Conservation (phyloP, 1,140 invertebrate genomes). For the Sarcophaga peregrina region DNA sequence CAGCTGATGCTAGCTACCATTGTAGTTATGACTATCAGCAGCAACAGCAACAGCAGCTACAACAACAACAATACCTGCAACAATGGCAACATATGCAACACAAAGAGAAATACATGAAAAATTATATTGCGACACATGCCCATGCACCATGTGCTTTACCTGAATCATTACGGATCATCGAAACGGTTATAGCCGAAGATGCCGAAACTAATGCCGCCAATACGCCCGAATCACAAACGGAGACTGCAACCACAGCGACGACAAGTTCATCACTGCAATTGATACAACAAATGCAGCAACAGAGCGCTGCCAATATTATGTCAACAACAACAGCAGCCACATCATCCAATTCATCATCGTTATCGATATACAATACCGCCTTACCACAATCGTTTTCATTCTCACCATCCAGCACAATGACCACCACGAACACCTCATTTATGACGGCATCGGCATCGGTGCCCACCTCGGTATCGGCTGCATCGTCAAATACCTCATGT, state of each 20-base stretch:
- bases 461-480: slow-evolving; percentile 34
- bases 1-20: not conserved
- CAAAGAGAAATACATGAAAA: not conserved
- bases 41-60: not conserved
- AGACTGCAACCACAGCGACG: slow-evolving; percentile 34
- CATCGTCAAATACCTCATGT: slow-evolving; percentile 40
- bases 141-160: not conserved
- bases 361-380: slow-evolving; percentile 47
- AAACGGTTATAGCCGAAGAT: slow-evolving; percentile 45
- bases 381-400: slow-evolving; percentile 39
- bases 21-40: not conserved
- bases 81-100: slow-evolving; percentile 8
- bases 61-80: not conserved
- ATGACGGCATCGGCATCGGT: slow-evolving; percentile 41
- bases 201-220: slow-evolving; percentile 42
- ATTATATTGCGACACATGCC: not conserved
- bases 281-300: slow-evolving; percentile 18
- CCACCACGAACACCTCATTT: slow-evolving; percentile 37
- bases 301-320: not conserved
- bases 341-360: slow-evolving; percentile 31
- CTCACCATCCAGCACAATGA: slow-evolving; percentile 51
- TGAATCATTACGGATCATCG: slow-evolving; percentile 42
- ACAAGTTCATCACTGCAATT: not conserved
- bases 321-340: slow-evolving; percentile 26
- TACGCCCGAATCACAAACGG: slow-evolving; percentile 35